Percentiles rank a stretch among this genome's conserved stretches.
phyloP scores from a whole-genome alignment of 1,140 invertebrate genomes.

The Nomia melanderi region DNA sequence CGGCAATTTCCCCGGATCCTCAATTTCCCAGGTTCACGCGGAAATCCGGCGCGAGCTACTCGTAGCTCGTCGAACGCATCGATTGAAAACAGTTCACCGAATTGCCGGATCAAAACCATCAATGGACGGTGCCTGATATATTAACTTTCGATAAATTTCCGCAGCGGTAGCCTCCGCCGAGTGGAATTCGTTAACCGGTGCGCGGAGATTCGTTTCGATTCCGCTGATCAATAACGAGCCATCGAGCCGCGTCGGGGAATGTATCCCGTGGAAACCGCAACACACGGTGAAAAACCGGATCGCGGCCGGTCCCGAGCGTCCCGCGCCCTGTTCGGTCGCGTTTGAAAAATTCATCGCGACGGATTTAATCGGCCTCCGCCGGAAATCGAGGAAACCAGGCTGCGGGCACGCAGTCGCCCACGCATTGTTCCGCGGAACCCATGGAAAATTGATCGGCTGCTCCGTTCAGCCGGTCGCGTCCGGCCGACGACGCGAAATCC shows the following conservation, averaged over 20 bases:
- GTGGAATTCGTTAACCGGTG: background rate
- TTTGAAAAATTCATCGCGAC: conserved; percentile 52
- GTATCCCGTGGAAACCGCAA: background rate
- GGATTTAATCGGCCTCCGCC: conserved; percentile 40
- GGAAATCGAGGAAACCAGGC: conserved; percentile 11
- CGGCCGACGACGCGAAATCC: background rate
- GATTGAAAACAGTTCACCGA: no score
- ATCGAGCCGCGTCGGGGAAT: background rate
- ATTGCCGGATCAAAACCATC: no score
- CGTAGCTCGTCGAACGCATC: no score
- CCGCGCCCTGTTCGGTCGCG: background rate
- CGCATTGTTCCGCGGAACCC: conserved; percentile 15
- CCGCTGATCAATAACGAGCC: background rate
- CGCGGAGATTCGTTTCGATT: background rate
- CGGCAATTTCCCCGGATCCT: no score
- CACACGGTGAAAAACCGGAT: background rate
- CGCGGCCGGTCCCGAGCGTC: background rate
- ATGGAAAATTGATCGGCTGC: conserved; percentile 53
- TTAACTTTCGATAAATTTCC: background rate
- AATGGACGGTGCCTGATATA: background rate
- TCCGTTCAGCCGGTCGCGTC: conserved; percentile 18
- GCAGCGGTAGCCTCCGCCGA: background rate
- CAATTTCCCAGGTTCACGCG: no score
- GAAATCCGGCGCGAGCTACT: no score
- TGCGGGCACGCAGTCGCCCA: background rate